Evolutionary conservation across 1,140 invertebrate species (phyloP), one percentile per base, ranked within the genome.

Genomic region (Pteromalus puparum): DNA sequence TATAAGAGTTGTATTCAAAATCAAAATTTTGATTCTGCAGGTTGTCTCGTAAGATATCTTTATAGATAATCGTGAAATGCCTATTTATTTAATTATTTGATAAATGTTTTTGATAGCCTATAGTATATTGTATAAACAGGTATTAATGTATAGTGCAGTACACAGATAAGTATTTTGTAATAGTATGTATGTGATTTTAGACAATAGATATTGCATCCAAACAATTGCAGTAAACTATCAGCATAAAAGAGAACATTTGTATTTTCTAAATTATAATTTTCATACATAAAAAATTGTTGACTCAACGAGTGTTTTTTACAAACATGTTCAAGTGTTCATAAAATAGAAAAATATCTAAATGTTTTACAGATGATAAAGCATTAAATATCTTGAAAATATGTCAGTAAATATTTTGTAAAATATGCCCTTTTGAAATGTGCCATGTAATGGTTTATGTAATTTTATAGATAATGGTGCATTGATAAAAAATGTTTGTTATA

Each of bases 41-140:
- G 10, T 24, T 9, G 68, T 65, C 26, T 2, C 15, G 3, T 42
- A n/a, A 70, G 18, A 70, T 28, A 74, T 26, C 26, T 42, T 82
- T 53, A 12, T 42, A 46, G 21, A 42, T 34, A 1, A 61, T n/a
- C 38, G 21, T 53, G 30, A 15, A 34, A 81, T 73, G 18, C 3
- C 18, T 81, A 73, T 48, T 80, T 80, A 80, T 80, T 46, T 24
- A 70, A 15, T 46, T 26, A 10, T 21, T 53, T 38, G 28, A 61
- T 34, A n/a, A 48, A 75, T 24, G n/a, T 13, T 73, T 81, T 61
- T 61, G 15, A 10, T 74, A 76, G 48, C 67, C 26, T 83, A 46
- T 26, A 30, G 24, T n/a, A 42, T 75, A 53, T 61, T 82, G 81
- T 82, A 83, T 5, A 83, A 74, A 81, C 68, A 83, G 4, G 18